phyloP scores from a whole-genome alignment of 2,113 vertebrate genomes.

The Neofelis nebulosa region DNA sequence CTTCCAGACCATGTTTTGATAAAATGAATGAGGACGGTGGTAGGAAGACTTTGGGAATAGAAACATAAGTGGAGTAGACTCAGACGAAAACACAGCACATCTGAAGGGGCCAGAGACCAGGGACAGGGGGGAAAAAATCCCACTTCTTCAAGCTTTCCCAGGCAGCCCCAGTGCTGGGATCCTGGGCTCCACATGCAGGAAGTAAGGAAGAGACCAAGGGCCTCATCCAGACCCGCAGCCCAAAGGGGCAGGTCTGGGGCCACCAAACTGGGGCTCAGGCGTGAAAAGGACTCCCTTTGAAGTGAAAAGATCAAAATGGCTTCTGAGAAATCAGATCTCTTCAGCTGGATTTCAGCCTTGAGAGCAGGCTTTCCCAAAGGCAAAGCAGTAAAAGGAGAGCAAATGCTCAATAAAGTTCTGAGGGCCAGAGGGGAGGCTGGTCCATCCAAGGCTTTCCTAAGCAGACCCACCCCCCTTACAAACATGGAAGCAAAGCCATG shows the following conservation, averaged over 20 bases:
- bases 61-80: neutral
- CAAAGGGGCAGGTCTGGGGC: neutral
- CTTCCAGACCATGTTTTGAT: neutral
- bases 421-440: neutral
- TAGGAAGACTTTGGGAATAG: neutral
- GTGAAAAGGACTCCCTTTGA: constrained; percentile 79
- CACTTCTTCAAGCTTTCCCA: neutral
- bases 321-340: constrained; percentile 85
- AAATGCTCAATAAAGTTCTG: constrained; percentile 70
- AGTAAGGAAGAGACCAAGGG: neutral
- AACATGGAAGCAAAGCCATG: neutral
- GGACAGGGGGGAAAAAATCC: neutral
- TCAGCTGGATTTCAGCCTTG: constrained; percentile 80
- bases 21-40: neutral
- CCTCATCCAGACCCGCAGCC: neutral
- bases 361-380: constrained; percentile 71
- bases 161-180: neutral
- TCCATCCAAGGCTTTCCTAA: neutral
- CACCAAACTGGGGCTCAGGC: neutral
- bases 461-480: neutral
- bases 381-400: constrained; percentile 80
- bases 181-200: neutral
- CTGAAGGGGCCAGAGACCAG: neutral
- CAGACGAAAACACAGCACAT: neutral
- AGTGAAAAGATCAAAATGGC: constrained; percentile 83